These are phyloP conservation scores for Cololabis saira DNA, from an alignment of 2,113 vertebrate genomes.

Conservation along the genomic window DNA sequence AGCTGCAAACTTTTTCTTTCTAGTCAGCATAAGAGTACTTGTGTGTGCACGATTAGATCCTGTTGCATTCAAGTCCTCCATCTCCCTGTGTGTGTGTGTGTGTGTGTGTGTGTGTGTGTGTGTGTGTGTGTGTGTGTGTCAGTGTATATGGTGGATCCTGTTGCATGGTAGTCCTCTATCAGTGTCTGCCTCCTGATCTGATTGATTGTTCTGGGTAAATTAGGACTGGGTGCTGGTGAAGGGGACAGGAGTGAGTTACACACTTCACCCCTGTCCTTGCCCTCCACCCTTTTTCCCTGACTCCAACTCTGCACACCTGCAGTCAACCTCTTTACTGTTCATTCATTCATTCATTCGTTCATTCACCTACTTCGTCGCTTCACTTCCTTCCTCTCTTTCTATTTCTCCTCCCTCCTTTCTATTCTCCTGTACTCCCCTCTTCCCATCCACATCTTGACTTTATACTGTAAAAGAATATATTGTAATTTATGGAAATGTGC, in stretches of 20 bases:
- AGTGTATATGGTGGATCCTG: slow-evolving; percentile 73
- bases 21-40: slow-evolving; percentile 78
- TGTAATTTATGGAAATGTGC: not conserved
- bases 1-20: slow-evolving; percentile 77
- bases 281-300: slow-evolving; percentile 58
- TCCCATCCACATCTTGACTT: not conserved
- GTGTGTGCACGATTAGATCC: slow-evolving; percentile 78
- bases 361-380: slow-evolving; percentile 10
- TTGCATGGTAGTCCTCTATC: slow-evolving; percentile 81
- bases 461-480: not conserved
- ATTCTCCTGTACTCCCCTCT: not conserved
- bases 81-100: slow-evolving; percentile 54
- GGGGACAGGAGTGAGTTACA: slow-evolving; percentile 81
- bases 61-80: slow-evolving; percentile 77
- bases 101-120: slow-evolving; percentile 28
- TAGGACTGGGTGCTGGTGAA: slow-evolving; percentile 78
- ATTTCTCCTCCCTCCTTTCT: not conserved
- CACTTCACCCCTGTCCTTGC: slow-evolving; percentile 76
- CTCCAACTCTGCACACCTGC: slow-evolving; percentile 42
- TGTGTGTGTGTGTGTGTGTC: slow-evolving; percentile 47
- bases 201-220: slow-evolving; percentile 86
- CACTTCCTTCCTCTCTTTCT: slow-evolving; percentile 10
- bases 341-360: slow-evolving; percentile 15
- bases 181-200: slow-evolving; percentile 83
- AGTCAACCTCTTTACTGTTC: slow-evolving; percentile 34